phyloP scores from a whole-genome alignment of 2,888 invertebrate genomes.

The Lithosia quadra region DNA sequence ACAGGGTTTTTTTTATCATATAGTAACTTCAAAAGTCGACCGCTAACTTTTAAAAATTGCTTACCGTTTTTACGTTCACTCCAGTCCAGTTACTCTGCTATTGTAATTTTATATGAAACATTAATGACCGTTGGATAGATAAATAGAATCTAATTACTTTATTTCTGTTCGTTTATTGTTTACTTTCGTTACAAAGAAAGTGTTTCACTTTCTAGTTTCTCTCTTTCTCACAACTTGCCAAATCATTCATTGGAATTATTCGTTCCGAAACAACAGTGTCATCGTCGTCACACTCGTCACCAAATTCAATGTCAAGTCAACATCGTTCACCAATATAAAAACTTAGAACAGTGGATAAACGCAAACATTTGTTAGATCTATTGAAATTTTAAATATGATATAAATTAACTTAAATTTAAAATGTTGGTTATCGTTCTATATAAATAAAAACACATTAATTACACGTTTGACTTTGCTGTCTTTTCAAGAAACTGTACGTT shows the following conservation, averaged over 20 bases:
- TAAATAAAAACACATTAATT: not conserved
- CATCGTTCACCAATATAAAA: too few species aligned
- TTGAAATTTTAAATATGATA: too few species aligned
- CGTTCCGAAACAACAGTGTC: constrained; percentile 48
- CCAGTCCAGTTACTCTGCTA: constrained; percentile 17
- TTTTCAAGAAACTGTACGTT: not conserved
- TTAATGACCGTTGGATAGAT: constrained; percentile 19
- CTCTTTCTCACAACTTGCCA: constrained; percentile 65
- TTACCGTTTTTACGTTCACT: constrained; percentile 50
- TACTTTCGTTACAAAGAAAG: constrained; percentile 50
- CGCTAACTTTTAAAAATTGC: constrained; percentile 63
- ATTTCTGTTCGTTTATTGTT: constrained; percentile 36
- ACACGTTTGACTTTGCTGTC: not conserved
- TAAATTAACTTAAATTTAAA: too few species aligned
- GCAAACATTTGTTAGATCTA: not conserved
- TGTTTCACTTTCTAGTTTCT: constrained; percentile 44
- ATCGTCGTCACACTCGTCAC: constrained; percentile 2
- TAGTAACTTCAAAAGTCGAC: constrained; percentile 31
- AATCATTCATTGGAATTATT: constrained; percentile 68
- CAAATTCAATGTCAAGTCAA: not conserved
- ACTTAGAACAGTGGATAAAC: too few species aligned
- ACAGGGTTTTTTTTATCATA: constrained; percentile 52
- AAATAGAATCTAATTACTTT: constrained; percentile 14
- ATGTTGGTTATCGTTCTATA: not conserved
- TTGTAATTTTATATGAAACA: constrained; percentile 23